Percentiles rank a stretch among this genome's conserved stretches.
phyloP scores from a whole-genome alignment of 2,888 invertebrate species.

The Archaeoteleia sp. region DNA sequence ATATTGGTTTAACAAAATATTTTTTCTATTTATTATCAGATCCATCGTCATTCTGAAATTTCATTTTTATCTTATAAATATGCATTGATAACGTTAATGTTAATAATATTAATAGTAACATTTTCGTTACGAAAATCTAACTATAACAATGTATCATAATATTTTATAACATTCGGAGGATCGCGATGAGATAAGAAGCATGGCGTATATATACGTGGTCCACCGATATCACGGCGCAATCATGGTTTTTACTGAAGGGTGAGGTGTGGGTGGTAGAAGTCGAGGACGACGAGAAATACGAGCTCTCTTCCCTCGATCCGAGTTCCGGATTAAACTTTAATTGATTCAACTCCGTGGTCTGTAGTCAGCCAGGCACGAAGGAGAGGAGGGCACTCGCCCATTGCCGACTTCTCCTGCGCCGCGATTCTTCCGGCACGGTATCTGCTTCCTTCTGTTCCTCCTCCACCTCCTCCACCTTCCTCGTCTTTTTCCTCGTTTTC shows the following conservation, averaged over 20 bases:
- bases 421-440: conserved; percentile 54
- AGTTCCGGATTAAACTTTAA: conserved; percentile 80
- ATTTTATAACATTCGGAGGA: conserved; percentile 30
- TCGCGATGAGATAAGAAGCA: conserved; percentile 32
- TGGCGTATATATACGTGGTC: conserved; percentile 41
- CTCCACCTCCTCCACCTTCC: conserved; percentile 21
- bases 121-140: too few relatives aligned
- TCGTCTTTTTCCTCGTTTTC: conserved; percentile 37
- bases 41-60: too few relatives aligned
- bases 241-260: conserved; percentile 50
- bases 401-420: conserved; percentile 50
- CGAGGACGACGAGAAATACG: conserved; percentile 53
- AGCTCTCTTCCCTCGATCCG: conserved; percentile 63
- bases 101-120: too few relatives aligned
- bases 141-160: conserved; percentile 21
- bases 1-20: too few relatives aligned
- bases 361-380: conserved; percentile 68
- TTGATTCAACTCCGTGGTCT: conserved; percentile 76
- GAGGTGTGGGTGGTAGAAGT: conserved; percentile 57
- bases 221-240: conserved; percentile 47
- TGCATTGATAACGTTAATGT: too few relatives aligned
- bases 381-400: conserved; percentile 66
- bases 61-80: too few relatives aligned
- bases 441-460: conserved; percentile 54
- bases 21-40: too few relatives aligned